Conservation (phyloP, 1,140 invertebrate species). For the Halyomorpha halys region DNA sequence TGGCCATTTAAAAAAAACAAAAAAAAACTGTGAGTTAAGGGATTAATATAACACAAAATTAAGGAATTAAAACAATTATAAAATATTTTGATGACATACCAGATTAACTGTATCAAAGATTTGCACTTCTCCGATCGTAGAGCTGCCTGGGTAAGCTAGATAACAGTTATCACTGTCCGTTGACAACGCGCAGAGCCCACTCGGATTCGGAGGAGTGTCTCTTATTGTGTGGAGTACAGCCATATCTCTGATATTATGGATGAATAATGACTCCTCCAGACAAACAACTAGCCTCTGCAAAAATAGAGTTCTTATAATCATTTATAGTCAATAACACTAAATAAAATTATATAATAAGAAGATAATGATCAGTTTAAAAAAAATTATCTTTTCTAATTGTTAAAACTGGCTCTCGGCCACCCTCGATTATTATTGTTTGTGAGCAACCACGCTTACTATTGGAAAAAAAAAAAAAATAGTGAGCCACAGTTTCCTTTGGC, state of each 20-base stretch:
- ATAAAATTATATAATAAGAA: no score
- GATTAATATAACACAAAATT: no score
- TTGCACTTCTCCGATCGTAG: slow-evolving; percentile 88
- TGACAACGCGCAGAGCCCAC: slow-evolving; percentile 86
- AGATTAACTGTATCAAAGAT: slow-evolving; percentile 96
- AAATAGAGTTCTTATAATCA: slow-evolving; percentile 19
- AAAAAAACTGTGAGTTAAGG: no score
- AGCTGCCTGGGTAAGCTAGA: slow-evolving; percentile 93
- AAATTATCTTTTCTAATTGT: no score
- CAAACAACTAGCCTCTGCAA: slow-evolving; percentile 89
- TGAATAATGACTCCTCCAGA: slow-evolving; percentile 93
- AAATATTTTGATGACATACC: slow-evolving; percentile 43
- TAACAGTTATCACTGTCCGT: slow-evolving; percentile 78
- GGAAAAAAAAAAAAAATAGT: no score
- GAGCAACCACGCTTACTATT: no score
- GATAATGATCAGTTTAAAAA: no score
- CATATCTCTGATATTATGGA: slow-evolving; percentile 99
- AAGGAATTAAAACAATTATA: slow-evolving; percentile 3
- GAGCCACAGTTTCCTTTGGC: no score
- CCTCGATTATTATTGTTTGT: no score
- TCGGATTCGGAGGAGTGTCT: slow-evolving; percentile 91
- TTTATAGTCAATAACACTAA: no score
- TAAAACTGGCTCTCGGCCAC: no score
- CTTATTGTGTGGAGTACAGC: slow-evolving; percentile 96
- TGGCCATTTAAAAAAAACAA: no score